Conservation (phyloP, 2,888 invertebrate species). For the Palloptera scutellata region DNA sequence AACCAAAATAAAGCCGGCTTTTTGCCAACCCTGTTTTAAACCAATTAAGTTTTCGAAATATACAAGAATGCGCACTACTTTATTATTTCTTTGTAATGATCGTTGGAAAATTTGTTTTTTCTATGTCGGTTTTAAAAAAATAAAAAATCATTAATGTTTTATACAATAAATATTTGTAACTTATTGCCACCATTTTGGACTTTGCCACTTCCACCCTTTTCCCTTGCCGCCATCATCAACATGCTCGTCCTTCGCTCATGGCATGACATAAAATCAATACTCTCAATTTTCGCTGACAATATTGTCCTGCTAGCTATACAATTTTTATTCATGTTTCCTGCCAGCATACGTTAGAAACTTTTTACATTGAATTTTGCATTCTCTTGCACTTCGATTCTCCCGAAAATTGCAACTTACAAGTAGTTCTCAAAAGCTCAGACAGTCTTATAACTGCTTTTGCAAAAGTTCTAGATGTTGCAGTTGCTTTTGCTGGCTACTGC, state of each 20-base stretch:
- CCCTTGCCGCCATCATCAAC: conserved; percentile 21
- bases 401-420: conserved; percentile 27
- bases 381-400: conserved; percentile 8
- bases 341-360: conserved; percentile 18
- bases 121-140: no score
- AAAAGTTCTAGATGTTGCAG: conserved; percentile 1
- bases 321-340: background rate
- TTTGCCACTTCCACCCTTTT: background rate
- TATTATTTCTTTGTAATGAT: no score
- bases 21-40: no score
- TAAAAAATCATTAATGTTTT: no score
- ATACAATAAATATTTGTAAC: conserved; percentile 10
- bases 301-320: conserved; percentile 36
- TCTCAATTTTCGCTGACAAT: conserved; percentile 41
- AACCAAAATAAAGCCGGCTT: no score
- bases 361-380: background rate
- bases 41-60: no score
- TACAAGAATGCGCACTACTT: no score
- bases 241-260: conserved; percentile 23
- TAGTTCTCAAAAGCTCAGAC: conserved; percentile 27
- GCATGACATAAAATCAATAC: conserved; percentile 42
- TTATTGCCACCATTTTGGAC: conserved; percentile 2
- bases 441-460: conserved; percentile 12
- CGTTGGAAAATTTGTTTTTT: no score
- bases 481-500: no score